A percentile compares a stretch with the other conserved stretches of the same genome.
These are phyloP conservation scores for Sebastes itinus DNA, from an alignment of 2,797 vertebrate species.

Conservation along the genomic window DNA sequence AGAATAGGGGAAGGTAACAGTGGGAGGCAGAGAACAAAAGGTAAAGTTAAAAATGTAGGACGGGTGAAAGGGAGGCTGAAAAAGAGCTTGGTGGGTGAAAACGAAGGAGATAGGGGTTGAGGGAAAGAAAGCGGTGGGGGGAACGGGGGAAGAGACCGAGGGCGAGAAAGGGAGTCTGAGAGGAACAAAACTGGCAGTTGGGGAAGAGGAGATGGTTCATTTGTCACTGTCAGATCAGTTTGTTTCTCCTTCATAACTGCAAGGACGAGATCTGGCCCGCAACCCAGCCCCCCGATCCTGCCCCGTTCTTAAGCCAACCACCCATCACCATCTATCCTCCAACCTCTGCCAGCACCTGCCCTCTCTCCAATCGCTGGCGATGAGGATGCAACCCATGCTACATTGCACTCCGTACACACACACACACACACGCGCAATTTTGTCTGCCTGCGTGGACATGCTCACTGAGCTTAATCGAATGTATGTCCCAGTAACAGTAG, in stretches of 20 bases:
- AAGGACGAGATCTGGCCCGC: conserved; percentile 74
- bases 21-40: conserved; percentile 46
- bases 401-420: conserved; percentile 49
- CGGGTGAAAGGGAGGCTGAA: conserved; percentile 39
- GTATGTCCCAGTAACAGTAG: conserved; percentile 57
- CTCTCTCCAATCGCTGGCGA: conserved; percentile 55
- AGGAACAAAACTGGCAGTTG: conserved; percentile 78
- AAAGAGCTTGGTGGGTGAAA: conserved; percentile 63
- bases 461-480: conserved; percentile 73
- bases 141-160: conserved; percentile 41
- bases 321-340: conserved; percentile 71
- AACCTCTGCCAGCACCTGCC: conserved; percentile 75
- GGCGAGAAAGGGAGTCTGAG: conserved; percentile 63
- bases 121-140: conserved; percentile 55
- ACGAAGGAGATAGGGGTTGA: conserved; percentile 50
- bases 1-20: conserved; percentile 42
- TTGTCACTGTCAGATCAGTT: conserved; percentile 86
- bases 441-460: conserved; percentile 71
- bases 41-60: conserved; percentile 50
- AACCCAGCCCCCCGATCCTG: conserved; percentile 52
- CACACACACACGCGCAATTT: conserved; percentile 59
- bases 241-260: conserved; percentile 83
- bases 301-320: conserved; percentile 63
- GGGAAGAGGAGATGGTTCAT: conserved; percentile 78
- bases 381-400: conserved; percentile 59